Evolutionary conservation across 2,113 vertebrate genomes (phyloP), one percentile per base, ranked within the genome.

Genomic region (Amblyornis subalaris): DNA sequence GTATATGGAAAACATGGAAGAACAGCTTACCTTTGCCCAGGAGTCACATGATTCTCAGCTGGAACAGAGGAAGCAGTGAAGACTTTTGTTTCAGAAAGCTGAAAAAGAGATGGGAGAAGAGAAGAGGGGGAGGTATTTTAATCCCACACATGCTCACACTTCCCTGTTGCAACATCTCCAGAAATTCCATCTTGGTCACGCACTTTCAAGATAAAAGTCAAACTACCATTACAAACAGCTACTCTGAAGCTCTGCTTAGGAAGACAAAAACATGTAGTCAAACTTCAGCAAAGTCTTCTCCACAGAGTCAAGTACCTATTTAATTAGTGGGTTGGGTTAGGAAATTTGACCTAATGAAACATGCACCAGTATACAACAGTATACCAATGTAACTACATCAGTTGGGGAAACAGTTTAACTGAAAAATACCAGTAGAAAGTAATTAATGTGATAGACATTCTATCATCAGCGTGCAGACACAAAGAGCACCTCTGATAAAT

Each of bases 21-120:
- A 80, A 13, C 4, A 73, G 23, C 91, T 96, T 98, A 99, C 99
- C 98, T 99, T 89, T 98, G 98, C 74, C 98, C 98, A 92, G 98
- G 78, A 78, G 97, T 95, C 89, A 98, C 90, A n/a, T 98, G 98
- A 92, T 98, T 99, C 92, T 99, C 99, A 92, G 97, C 71, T 94
- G 97, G 97, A 93, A 97, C 98, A 97, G 98, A 98, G 26, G 99
- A 99, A 66, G 99, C 98, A 69, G 99, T 99, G 89, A 99, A 99
- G 57, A 99, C 99, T 97, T 99, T 99, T 72, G 99, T 99, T 98
- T 99, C 99, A 91, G 99, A 99, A 97, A 99, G 98, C 99, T 99
- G 96, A 77, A 90, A 73, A 53, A 58, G 42, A 93, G 54, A 19
- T 26, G 35, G 7, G 1, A 9, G 6, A 45, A 54, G 25, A 54